Percentiles rank a stretch among this genome's conserved stretches.
Conservation (phyloP, 2,888 invertebrate species). For the Heliconius hortense region DNA sequence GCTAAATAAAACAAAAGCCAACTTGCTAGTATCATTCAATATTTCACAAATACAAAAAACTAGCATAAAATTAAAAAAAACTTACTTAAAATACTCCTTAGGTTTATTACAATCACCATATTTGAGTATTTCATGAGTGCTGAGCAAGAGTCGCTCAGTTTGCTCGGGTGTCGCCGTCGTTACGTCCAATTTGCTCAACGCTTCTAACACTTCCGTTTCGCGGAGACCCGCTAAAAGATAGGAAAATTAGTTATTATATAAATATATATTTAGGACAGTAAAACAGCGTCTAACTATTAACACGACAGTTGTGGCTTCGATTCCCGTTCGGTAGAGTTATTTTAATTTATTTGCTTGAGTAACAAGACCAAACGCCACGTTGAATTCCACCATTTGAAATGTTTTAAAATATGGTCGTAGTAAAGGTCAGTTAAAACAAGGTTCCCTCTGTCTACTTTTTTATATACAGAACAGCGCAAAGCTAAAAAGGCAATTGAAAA, state of each 20-base stretch:
- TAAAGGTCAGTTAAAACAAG: no score
- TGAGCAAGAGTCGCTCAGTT: constrained; percentile 66
- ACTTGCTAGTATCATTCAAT: neutral
- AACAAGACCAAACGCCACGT: no score
- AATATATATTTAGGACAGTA: neutral
- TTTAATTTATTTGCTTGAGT: no score
- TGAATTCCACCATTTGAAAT: no score
- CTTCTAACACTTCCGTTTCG: constrained; percentile 73
- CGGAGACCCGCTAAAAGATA: constrained; percentile 55
- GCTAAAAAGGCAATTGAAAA: no score
- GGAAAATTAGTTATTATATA: neutral
- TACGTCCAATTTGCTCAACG: constrained; percentile 67
- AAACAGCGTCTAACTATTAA: no score
- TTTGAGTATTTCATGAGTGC: constrained; percentile 76
- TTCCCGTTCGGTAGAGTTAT: no score
- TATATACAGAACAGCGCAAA: no score
- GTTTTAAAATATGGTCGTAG: no score
- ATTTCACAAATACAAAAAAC: neutral
- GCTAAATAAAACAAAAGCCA: no score
- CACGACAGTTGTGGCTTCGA: no score
- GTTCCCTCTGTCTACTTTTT: no score
- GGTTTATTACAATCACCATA: constrained; percentile 75
- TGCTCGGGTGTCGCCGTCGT: constrained; percentile 64
- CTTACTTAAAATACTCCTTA: constrained; percentile 74
- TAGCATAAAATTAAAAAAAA: constrained; percentile 30